Percentiles rank a stretch among this genome's conserved stretches.
These are phyloP conservation scores for Meta bourneti DNA, from an alignment of 2,888 invertebrate species.

Conservation along the genomic window DNA sequence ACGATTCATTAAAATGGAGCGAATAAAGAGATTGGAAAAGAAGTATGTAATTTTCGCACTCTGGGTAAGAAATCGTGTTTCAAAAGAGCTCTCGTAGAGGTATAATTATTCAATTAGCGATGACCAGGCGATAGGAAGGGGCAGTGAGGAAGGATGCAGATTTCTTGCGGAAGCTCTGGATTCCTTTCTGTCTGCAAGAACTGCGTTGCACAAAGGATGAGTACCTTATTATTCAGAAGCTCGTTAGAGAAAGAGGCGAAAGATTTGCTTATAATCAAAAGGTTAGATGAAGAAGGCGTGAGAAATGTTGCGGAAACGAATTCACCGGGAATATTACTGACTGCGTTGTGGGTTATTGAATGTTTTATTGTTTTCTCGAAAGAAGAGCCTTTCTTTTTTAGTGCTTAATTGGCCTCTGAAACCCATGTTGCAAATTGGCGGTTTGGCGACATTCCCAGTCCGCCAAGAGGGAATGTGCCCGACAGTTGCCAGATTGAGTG, in stretches of 20 bases:
- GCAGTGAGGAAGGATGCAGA: background rate
- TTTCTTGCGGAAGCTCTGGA: background rate
- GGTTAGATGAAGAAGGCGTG: background rate
- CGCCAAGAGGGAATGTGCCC: too few species aligned
- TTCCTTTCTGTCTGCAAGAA: background rate
- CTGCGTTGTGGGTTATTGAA: background rate
- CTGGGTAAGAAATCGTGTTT: conserved; percentile 4
- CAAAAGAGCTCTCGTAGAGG: background rate
- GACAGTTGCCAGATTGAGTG: too few species aligned
- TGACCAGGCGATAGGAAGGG: background rate
- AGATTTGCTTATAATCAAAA: background rate
- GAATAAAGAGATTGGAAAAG: conserved; percentile 5
- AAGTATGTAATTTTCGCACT: conserved; percentile 1
- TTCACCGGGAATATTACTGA: background rate
- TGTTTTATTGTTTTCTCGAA: conserved; percentile 6
- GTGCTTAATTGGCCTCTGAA: too few species aligned
- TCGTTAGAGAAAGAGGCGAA: conserved; percentile 3
- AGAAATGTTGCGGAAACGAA: conserved; percentile 1
- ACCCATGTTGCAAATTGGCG: too few species aligned
- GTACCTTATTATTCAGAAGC: background rate
- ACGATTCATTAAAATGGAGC: background rate
- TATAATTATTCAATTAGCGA: conserved; percentile 43
- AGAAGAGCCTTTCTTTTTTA: background rate
- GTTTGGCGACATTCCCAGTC: too few species aligned
- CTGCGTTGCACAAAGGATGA: background rate